Percentiles rank a stretch among this genome's conserved stretches.
These are phyloP conservation scores for Penaeus japonicus DNA, from an alignment of 1,140 invertebrate species.

Conservation along the genomic window DNA sequence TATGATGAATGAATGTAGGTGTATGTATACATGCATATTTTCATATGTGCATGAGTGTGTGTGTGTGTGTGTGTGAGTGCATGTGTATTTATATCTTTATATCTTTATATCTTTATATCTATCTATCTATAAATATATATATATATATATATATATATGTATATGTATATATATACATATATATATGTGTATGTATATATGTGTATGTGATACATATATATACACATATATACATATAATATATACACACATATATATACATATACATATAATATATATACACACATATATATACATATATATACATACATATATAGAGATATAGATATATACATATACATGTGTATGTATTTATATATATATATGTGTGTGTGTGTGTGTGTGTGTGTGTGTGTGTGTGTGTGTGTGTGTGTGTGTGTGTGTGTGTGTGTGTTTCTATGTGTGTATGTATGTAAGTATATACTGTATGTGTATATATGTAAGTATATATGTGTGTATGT, in stretches of 20 bases:
- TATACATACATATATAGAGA: neutral
- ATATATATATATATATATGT: neutral
- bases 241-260: too few relatives aligned
- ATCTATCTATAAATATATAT: neutral
- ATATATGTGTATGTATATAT: neutral
- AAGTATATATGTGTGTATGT: neutral
- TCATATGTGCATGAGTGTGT: neutral
- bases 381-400: neutral
- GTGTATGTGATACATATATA: too few relatives aligned
- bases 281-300: neutral
- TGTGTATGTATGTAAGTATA: too few relatives aligned
- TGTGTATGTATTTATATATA: neutral
- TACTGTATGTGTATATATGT: neutral
- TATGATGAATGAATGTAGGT: too few relatives aligned
- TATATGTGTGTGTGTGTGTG: neutral
- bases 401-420: neutral
- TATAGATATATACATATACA: neutral
- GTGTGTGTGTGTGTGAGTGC: too few relatives aligned
- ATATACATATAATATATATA: neutral
- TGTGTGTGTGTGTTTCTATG: too few relatives aligned
- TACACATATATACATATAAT: too few relatives aligned
- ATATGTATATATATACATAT: neutral
- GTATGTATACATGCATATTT: too few relatives aligned
- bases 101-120: too few relatives aligned
- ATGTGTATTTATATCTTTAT: too few relatives aligned